A percentile compares a stretch with the other conserved stretches of the same genome.
phyloP scores from a whole-genome alignment of 2,888 invertebrate genomes.

The Cephus sareptanus region DNA sequence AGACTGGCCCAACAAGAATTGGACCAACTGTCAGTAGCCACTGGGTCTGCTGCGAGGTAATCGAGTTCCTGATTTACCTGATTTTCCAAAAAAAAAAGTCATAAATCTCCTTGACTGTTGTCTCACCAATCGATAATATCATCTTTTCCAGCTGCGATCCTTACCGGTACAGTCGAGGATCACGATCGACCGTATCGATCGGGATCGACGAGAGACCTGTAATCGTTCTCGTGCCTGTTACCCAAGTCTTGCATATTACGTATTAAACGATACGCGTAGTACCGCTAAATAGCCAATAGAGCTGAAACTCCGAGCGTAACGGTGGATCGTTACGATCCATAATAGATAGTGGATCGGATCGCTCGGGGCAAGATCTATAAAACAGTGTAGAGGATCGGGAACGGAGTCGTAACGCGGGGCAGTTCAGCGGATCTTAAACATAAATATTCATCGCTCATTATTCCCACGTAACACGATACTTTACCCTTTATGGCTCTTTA shows the following conservation, averaged over 20 bases:
- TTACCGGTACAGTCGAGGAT: neutral
- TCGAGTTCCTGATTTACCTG: neutral
- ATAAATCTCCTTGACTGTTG: too few species aligned
- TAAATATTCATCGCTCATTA: slow-evolving; percentile 34
- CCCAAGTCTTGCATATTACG: neutral
- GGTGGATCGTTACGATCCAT: slow-evolving; percentile 4
- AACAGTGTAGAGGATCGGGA: slow-evolving; percentile 2
- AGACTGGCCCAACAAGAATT: neutral
- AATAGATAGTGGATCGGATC: slow-evolving; percentile 4
- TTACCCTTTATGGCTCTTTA: slow-evolving; percentile 14
- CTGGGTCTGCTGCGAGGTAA: neutral
- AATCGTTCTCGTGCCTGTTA: neutral
- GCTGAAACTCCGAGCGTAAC: neutral
- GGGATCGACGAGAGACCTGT: neutral
- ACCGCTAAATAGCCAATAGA: neutral
- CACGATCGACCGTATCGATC: neutral
- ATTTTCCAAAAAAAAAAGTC: neutral
- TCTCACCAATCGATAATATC: neutral
- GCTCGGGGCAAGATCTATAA: slow-evolving; percentile 17
- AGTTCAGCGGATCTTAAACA: slow-evolving; percentile 16
- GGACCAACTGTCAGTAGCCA: neutral
- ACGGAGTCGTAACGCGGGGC: slow-evolving; percentile 1
- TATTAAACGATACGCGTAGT: neutral
- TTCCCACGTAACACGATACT: slow-evolving; percentile 17
- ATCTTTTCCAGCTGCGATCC: neutral